Conservation (phyloP, 2,888 invertebrate species). For the Stenodema calcarata region DNA sequence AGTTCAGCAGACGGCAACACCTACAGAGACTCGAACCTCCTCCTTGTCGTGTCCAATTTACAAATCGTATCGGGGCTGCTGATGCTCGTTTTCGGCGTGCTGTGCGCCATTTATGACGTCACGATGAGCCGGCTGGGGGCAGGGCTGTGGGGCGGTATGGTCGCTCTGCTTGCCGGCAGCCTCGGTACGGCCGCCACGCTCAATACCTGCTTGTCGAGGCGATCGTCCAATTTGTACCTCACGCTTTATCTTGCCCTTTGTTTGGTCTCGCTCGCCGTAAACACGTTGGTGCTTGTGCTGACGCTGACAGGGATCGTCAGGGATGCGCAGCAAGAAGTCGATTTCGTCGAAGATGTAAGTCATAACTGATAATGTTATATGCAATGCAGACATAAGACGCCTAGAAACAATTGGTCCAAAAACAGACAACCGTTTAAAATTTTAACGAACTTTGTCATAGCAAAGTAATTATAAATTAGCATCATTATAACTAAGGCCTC, state of each 20-base stretch:
- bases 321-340: constrained; percentile 57
- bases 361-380: too few relatives aligned
- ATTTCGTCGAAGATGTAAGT: constrained; percentile 56
- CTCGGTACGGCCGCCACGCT: constrained; percentile 59
- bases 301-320: constrained; percentile 60
- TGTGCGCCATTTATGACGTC: constrained; percentile 59
- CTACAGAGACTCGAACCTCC: constrained; percentile 37
- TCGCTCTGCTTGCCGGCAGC: constrained; percentile 57
- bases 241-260: constrained; percentile 60
- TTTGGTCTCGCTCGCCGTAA: constrained; percentile 60
- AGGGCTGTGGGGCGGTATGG: constrained; percentile 60
- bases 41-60: constrained; percentile 53
- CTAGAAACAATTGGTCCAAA: too few relatives aligned
- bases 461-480: too few relatives aligned
- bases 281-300: constrained; percentile 60
- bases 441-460: too few relatives aligned
- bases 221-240: constrained; percentile 55
- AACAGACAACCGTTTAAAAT: too few relatives aligned
- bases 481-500: too few relatives aligned
- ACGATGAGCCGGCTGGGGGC: constrained; percentile 58
- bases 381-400: too few relatives aligned
- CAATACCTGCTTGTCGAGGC: constrained; percentile 56
- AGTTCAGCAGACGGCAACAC: not conserved
- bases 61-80: constrained; percentile 57
- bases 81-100: constrained; percentile 59